Percentiles rank a stretch among this genome's conserved stretches.
phyloP scores from a whole-genome alignment of 2,113 vertebrate genomes.

The Procavia capensis region DNA sequence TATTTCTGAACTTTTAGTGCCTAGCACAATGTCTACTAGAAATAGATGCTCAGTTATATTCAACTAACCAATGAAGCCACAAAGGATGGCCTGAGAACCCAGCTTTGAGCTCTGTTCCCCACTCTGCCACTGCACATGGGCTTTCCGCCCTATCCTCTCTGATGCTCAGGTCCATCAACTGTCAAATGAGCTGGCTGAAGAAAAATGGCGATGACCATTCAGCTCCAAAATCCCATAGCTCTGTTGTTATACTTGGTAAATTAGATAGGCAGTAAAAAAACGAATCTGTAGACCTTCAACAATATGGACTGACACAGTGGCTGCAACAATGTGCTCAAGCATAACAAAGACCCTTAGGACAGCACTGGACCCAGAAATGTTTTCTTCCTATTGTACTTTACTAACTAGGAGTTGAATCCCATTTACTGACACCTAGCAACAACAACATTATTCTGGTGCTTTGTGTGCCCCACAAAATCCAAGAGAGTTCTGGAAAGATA shows the following conservation, averaged over 20 bases:
- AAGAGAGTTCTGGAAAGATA: not conserved
- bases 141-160: too few relatives aligned
- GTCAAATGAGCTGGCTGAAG: not conserved
- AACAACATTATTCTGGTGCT: too few relatives aligned
- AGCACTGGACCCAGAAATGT: too few relatives aligned
- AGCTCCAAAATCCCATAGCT: too few relatives aligned
- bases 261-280: too few relatives aligned
- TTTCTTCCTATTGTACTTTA: too few relatives aligned
- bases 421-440: not conserved
- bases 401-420: not conserved
- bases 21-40: not conserved
- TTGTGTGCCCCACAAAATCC: not conserved
- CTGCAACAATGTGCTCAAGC: too few relatives aligned
- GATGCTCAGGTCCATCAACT: not conserved
- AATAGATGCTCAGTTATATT: too few relatives aligned
- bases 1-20: not conserved
- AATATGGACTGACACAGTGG: too few relatives aligned
- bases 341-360: too few relatives aligned
- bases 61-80: not conserved
- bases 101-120: not conserved
- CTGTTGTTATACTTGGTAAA: too few relatives aligned
- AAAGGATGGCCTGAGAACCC: not conserved
- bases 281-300: too few relatives aligned
- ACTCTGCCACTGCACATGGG: not conserved
- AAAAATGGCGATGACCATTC: not conserved